Evolutionary conservation across 2,888 invertebrate species (phyloP), one percentile per base, ranked within the genome.

Genomic region (Eupithecia vulgata): DNA sequence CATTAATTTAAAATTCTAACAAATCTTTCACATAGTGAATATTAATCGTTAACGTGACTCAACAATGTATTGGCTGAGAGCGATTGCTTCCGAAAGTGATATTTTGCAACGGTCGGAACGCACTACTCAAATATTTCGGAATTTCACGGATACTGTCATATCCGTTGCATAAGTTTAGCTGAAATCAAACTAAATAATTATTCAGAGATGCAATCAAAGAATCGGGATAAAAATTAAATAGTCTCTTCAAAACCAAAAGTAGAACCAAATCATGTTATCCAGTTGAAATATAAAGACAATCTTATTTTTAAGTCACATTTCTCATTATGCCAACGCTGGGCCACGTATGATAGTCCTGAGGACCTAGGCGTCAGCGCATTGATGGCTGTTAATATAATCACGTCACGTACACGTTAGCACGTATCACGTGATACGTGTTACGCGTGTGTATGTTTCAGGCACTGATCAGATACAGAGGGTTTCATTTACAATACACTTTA

Each of bases 61-160:
- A 71, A 62, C 66, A 69, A 69, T 74, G 67, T 69, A 71, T 74
- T 67, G 71, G 17, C 48, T 61, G 68, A 73, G 73, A 79, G 76
- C 71, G 69, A 75, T 71, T 73, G 73, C 72, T 76, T 73, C 78
- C 80, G 81, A 78, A 82, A 79, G 78, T 75, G 69, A 78, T 79
- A 76, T 80, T 78, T 76, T 79, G 72, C 67, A 67, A 75, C 77
- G 69, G 76, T 76, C 81, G 80, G 1, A 79, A 75, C 80, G 74
- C 57, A 25, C 57, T 78, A 70, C 59, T 71, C 25, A 74, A 85
- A 82, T 82, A 81, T 81, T 81, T 76, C 68, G 80, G 85, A 84
- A 83, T 78, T 85, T 81, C 79, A 78, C 64, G 69, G 78, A 57
- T 21, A 79, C 84, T 85, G 75, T 88, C 86, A 88, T 82, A 83